Percentiles rank a stretch among this genome's conserved stretches.
phyloP scores from a whole-genome alignment of 2,113 vertebrate genomes.

The Elachura formosa region DNA sequence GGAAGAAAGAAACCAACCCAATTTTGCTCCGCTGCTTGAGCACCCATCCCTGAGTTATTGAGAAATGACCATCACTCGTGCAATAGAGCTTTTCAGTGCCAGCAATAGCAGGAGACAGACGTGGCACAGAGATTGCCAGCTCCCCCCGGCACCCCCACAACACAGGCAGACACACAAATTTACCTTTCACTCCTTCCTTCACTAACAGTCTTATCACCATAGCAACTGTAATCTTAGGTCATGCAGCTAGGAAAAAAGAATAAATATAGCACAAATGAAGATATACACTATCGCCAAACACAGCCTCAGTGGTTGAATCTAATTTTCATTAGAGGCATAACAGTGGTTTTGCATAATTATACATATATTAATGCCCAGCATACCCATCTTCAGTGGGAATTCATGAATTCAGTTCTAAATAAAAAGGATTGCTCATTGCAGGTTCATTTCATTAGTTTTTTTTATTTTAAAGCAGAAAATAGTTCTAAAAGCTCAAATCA shows the following conservation, averaged over 20 bases:
- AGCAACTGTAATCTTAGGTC: slow-evolving; percentile 67
- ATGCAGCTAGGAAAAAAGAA: slow-evolving; percentile 8
- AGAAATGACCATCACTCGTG: background rate
- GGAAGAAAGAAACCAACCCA: background rate
- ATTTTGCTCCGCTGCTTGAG: background rate
- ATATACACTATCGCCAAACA: slow-evolving; percentile 27
- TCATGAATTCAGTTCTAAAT: slow-evolving; percentile 65
- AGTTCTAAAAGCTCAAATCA: background rate
- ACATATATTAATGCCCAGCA: slow-evolving; percentile 57
- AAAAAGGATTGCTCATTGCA: slow-evolving; percentile 48
- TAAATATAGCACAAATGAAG: slow-evolving; percentile 19
- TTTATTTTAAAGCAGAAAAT: background rate
- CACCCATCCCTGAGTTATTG: background rate
- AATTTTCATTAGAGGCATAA: slow-evolving; percentile 65
- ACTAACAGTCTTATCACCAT: slow-evolving; percentile 52
- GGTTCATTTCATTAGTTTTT: background rate
- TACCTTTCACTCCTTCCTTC: slow-evolving; percentile 57
- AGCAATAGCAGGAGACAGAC: background rate
- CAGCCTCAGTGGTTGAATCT: slow-evolving; percentile 27
- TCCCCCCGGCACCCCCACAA: background rate
- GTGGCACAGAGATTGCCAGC: background rate
- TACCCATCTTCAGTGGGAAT: slow-evolving; percentile 60
- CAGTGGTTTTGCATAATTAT: slow-evolving; percentile 64
- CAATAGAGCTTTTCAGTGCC: background rate
- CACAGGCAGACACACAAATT: background rate